Conservation (phyloP, 2,113 vertebrate genomes). For the Leptobrachium leishanense region DNA sequence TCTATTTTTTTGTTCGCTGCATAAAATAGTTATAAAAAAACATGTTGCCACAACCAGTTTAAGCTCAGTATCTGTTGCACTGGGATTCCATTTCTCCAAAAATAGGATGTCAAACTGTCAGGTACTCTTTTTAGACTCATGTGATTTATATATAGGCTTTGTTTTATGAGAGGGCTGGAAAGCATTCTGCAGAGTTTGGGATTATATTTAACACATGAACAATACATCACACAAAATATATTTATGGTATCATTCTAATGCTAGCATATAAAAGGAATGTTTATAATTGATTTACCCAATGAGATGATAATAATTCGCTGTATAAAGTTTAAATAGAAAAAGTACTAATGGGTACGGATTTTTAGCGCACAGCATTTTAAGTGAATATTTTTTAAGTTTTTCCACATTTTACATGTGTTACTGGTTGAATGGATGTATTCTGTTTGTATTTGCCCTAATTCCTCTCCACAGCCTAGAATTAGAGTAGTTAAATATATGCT, state of each 20-base stretch:
- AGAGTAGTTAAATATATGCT: conserved; percentile 10
- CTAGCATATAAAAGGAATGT: background rate
- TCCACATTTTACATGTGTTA: conserved; percentile 13
- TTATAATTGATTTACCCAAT: background rate
- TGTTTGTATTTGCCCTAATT: conserved; percentile 3
- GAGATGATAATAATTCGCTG: background rate
- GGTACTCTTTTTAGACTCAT: conserved; percentile 23
- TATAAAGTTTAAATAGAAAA: background rate
- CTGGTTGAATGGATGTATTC: conserved; percentile 10
- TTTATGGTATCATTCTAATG: too few species aligned
- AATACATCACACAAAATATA: too few species aligned
- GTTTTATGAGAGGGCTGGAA: conserved; percentile 12
- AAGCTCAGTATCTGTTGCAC: conserved; percentile 7
- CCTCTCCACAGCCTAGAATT: background rate
- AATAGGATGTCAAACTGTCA: conserved; percentile 32
- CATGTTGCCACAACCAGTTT: too few species aligned
- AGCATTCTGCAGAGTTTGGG: background rate
- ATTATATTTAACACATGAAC: background rate
- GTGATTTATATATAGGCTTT: conserved; percentile 30
- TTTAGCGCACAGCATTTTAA: conserved; percentile 15
- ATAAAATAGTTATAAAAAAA: too few species aligned
- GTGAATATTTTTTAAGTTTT: background rate
- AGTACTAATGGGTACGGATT: background rate
- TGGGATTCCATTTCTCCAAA: conserved; percentile 23
- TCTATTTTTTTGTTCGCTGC: too few species aligned